Conservation (phyloP, 2,888 invertebrate species). For the Frankliniella fusca region DNA sequence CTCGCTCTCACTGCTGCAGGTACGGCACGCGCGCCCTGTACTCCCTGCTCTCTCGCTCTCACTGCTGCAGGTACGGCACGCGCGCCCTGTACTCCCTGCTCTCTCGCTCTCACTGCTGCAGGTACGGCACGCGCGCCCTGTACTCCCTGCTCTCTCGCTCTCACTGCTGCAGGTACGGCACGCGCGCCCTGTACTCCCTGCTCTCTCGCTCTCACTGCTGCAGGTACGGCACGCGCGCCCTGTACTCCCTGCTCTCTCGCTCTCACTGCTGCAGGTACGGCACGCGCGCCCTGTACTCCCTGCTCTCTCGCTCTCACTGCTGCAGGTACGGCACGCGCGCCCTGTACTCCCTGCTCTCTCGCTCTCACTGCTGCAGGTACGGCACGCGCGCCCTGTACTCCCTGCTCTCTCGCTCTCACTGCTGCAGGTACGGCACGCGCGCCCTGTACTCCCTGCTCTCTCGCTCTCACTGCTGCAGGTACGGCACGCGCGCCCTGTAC, state of each 20-base stretch:
- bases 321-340: not conserved
- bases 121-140: no score
- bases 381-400: not conserved
- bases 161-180: not conserved
- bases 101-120: no score
- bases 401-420: no score
- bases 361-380: not conserved
- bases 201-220: not conserved
- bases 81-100: not conserved
- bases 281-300: no score
- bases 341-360: no score
- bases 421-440: no score
- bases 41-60: not conserved
- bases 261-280: no score
- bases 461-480: not conserved
- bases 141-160: no score
- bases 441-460: no score
- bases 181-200: not conserved
- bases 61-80: not conserved
- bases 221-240: not conserved
- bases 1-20: not conserved
- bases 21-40: not conserved
- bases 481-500: not conserved
- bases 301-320: not conserved
- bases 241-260: no score